phyloP scores from a whole-genome alignment of 2,797 vertebrate genomes.

The Trachops cirrhosus region DNA sequence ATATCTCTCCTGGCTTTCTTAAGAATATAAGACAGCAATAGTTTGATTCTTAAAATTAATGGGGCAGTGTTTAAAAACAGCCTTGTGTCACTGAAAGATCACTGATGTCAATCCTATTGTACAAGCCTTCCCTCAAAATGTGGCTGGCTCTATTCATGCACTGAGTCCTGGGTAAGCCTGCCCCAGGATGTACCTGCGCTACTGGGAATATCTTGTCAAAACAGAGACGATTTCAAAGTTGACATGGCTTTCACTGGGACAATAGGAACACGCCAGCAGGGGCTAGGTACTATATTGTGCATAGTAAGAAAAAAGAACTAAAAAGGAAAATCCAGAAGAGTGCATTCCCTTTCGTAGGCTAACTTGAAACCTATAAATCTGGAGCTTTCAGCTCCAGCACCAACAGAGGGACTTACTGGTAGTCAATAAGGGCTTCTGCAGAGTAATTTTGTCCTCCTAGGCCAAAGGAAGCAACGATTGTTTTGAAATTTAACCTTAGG shows the following conservation, averaged over 20 bases:
- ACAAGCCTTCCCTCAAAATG: not conserved
- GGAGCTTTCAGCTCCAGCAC: not conserved
- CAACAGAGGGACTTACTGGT: not conserved
- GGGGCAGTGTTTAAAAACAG: not conserved
- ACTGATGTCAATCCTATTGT: not conserved
- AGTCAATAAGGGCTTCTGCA: not conserved
- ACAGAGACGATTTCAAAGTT: not conserved
- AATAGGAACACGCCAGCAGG: not conserved
- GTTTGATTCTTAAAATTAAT: not conserved
- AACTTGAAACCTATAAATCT: not conserved
- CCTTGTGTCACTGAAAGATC: not conserved
- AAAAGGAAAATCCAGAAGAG: not conserved
- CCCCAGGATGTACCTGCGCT: not conserved
- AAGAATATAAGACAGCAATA: not conserved
- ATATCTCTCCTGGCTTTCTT: not conserved
- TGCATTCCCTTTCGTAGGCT: not conserved
- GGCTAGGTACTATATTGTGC: not conserved
- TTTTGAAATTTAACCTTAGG: conserved; percentile 16
- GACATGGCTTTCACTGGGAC: not conserved
- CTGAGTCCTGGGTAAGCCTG: not conserved
- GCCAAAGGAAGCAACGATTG: not conserved
- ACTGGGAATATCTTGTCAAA: not conserved
- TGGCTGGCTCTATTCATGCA: not conserved
- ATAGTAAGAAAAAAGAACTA: not conserved
- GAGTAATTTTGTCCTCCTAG: not conserved